Conservation (phyloP, 2,888 invertebrate genomes). For the Andrena minutula region DNA sequence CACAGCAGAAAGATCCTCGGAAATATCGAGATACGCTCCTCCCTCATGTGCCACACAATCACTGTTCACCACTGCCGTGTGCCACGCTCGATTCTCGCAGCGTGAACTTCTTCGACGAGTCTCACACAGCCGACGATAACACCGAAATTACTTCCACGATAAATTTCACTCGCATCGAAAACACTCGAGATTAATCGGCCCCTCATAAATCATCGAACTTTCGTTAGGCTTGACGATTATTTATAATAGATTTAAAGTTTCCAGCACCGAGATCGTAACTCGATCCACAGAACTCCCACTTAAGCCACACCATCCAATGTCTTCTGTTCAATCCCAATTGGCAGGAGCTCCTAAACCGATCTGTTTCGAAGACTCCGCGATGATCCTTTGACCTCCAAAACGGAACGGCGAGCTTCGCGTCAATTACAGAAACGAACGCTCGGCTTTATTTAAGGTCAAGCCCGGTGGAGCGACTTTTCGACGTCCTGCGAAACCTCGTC, state of each 20-base stretch:
- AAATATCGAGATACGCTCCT: neutral
- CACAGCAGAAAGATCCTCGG: constrained; percentile 6
- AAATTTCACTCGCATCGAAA: constrained; percentile 1
- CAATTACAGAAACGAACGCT: neutral
- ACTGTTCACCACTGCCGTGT: constrained; percentile 4
- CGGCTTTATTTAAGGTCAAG: constrained; percentile 68
- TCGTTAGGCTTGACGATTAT: neutral
- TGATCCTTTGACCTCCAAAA: too few relatives aligned
- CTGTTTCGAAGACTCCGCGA: too few relatives aligned
- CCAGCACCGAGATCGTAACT: neutral
- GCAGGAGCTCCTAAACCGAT: too few relatives aligned
- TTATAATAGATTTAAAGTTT: neutral
- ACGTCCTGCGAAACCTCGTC: constrained; percentile 77
- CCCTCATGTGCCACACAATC: constrained; percentile 27
- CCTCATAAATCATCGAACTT: neutral
- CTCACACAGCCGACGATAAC: constrained; percentile 1
- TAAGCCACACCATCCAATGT: too few relatives aligned
- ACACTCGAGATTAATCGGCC: constrained; percentile 2
- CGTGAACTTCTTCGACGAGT: constrained; percentile 11
- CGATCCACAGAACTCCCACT: neutral
- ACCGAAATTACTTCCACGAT: neutral
- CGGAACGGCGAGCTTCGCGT: too few relatives aligned
- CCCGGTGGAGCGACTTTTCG: constrained; percentile 73
- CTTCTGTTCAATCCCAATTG: too few relatives aligned
- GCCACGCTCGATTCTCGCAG: constrained; percentile 38